Evolutionary conservation across 1,140 invertebrate species (phyloP), one percentile per base, ranked within the genome.

Genomic region (Daktulosphaira vitifoliae): DNA sequence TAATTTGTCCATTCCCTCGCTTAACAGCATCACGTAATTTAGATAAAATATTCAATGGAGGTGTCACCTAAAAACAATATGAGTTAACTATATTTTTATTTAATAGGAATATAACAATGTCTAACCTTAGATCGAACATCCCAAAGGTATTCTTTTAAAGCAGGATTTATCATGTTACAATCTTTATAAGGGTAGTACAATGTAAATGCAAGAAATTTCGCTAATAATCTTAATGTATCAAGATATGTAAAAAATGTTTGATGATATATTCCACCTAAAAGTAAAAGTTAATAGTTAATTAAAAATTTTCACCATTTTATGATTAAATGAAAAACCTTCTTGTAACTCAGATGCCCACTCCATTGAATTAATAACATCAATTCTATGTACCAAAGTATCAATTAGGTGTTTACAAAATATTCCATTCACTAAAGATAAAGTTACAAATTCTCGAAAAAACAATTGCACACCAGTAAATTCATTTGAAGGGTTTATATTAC

Each of bases 271-370:
- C 20, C 23, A 20, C 53, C 53, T 59, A 4, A 18, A 59, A 42
- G 25, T 25, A 25, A 44, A 22, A 59, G 42, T n/a, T 26, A 5
- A 1, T 26, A 42, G 6, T 44, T 0, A 59, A 3, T 15, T 38
- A 15, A 1, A 23, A 38, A 18, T 39, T 39, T 38, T 23, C 37
- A 53, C n/a, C 15, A 15, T 38, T 38, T 38, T 9, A 39, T 23
- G 0, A 38, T 15, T 23, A 22, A 15, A 23, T 22, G 11, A 2
- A 0, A 26, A 3, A 62, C 56, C 56, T 62, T 62, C 42, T 46
- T 62, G 56, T 33, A 62, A n/a, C 20, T 62, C 56, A 48, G 56
- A 20, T 20, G 56, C 56, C 56, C 56, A 62, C 15, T 62, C 56
- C 56, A 62, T 62, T 37, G 16, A 8, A 48, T 62, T 62, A 15